These are phyloP conservation scores for Plestiodon gilberti DNA, from an alignment of 2,113 vertebrate genomes.

Conservation along the genomic window DNA sequence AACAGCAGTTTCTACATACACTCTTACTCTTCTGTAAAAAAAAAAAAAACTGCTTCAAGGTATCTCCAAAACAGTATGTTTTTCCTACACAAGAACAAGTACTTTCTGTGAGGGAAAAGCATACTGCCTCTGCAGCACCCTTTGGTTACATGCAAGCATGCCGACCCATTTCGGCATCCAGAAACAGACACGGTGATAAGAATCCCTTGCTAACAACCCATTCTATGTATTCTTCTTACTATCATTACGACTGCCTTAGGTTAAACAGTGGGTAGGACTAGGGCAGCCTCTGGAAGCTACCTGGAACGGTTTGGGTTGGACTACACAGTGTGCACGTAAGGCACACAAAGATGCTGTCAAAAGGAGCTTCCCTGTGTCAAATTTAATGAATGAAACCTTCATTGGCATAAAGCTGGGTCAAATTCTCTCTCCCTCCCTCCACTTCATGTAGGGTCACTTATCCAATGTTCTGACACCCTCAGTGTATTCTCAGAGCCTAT, in stretches of 20 bases:
- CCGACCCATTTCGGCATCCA: background rate
- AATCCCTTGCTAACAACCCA: background rate
- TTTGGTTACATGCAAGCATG: background rate
- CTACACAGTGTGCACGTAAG: background rate
- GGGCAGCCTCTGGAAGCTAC: no score
- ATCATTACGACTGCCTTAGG: background rate
- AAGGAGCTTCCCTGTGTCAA: background rate
- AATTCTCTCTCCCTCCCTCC: no score
- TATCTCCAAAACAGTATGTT: background rate
- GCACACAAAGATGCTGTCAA: background rate
- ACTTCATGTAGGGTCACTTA: background rate
- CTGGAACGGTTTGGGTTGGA: background rate
- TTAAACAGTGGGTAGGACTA: background rate
- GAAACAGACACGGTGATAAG: background rate
- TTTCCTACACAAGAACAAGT: background rate
- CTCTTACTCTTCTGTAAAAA: background rate
- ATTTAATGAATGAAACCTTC: no score
- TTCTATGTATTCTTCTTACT: background rate
- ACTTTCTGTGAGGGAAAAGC: background rate
- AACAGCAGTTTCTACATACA: background rate
- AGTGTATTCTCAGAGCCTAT: background rate
- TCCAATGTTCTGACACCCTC: background rate
- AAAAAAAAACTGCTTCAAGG: no score
- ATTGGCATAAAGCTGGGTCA: no score
- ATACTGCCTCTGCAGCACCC: background rate